These are phyloP conservation scores for Liparis tanakae DNA, from an alignment of 2,797 vertebrate species.

Conservation along the genomic window DNA sequence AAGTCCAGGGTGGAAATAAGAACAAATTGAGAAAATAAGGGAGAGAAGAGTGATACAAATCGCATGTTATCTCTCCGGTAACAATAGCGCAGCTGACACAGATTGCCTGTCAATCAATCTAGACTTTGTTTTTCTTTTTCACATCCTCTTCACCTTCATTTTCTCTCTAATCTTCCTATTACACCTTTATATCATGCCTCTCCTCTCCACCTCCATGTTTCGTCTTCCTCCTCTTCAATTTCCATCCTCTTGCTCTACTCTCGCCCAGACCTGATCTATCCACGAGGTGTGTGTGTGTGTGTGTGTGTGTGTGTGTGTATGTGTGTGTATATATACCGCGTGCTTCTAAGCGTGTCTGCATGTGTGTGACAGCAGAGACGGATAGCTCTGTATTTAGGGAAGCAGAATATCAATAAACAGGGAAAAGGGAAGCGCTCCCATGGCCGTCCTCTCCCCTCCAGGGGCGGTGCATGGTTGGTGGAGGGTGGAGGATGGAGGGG, in stretches of 20 bases:
- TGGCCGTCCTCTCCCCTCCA: constrained; percentile 13
- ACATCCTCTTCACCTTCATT: constrained; percentile 41
- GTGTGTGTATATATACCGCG: neutral
- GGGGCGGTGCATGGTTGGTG: constrained; percentile 12
- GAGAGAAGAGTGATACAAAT: constrained; percentile 4
- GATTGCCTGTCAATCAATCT: constrained; percentile 71
- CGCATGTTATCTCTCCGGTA: constrained; percentile 28
- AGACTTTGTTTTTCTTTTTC: constrained; percentile 39
- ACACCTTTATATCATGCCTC: neutral
- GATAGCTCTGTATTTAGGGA: constrained; percentile 79
- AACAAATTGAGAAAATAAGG: constrained; percentile 20
- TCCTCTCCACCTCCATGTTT: neutral
- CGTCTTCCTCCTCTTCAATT: neutral
- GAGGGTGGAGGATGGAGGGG: constrained; percentile 28
- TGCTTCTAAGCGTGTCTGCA: neutral
- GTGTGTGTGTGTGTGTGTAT: neutral
- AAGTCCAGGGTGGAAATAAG: constrained; percentile 17
- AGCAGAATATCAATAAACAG: constrained; percentile 83
- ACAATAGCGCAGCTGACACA: constrained; percentile 48
- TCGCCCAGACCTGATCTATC: constrained; percentile 12
- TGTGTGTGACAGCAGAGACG: constrained; percentile 66
- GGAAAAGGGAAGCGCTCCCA: constrained; percentile 52
- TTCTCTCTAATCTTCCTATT: constrained; percentile 22
- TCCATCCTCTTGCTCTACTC: neutral
- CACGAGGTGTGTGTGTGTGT: constrained; percentile 22